phyloP scores from a whole-genome alignment of 2,888 invertebrate genomes.

The Leptinotarsa peninsularis region DNA sequence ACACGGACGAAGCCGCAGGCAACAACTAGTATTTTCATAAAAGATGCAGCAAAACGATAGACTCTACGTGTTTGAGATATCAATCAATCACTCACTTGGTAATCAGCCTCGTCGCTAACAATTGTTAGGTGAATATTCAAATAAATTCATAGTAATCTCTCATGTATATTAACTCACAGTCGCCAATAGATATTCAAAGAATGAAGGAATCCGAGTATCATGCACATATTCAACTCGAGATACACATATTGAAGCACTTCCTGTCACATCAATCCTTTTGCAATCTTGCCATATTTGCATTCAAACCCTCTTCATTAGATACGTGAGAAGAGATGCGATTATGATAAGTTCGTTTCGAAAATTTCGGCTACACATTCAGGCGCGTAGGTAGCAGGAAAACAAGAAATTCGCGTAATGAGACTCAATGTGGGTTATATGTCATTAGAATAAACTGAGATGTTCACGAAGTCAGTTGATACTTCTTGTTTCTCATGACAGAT shows the following conservation, averaged over 20 bases:
- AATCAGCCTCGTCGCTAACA: no score
- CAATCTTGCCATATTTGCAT: slow-evolving; percentile 13
- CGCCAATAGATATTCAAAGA: neutral
- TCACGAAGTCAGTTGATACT: neutral
- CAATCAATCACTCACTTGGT: no score
- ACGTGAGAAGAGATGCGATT: slow-evolving; percentile 2
- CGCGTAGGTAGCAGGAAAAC: slow-evolving; percentile 4
- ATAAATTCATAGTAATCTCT: neutral
- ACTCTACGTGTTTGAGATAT: no score
- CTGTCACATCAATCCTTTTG: neutral
- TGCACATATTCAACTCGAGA: neutral
- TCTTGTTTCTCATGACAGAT: neutral
- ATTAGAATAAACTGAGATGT: neutral
- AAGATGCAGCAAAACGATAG: no score
- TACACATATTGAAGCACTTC: neutral
- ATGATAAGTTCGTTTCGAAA: neutral
- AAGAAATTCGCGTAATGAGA: slow-evolving; percentile 2
- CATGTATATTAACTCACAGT: neutral
- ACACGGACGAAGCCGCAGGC: no score
- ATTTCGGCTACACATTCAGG: neutral
- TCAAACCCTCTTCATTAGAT: slow-evolving; percentile 13
- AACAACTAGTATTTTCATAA: no score
- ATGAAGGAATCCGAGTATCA: neutral
- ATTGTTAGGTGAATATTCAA: no score
- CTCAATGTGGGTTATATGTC: slow-evolving; percentile 9